phyloP scores from a whole-genome alignment of 2,888 invertebrate genomes.

The Orchesellides sinensis region DNA sequence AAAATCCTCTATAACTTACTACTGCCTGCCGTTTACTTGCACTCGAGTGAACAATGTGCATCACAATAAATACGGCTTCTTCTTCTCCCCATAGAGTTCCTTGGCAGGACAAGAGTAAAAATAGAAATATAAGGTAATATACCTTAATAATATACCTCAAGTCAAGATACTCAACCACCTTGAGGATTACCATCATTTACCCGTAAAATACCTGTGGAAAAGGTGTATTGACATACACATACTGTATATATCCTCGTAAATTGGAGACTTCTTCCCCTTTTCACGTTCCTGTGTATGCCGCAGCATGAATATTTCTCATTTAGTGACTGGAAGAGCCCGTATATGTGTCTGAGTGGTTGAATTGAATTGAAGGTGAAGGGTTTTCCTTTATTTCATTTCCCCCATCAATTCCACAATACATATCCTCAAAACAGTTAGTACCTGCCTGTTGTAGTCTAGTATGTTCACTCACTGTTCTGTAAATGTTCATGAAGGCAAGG shows the following conservation, averaged over 20 bases:
- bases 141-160: background rate
- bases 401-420: background rate
- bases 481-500: constrained; percentile 12
- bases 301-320: background rate
- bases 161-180: background rate
- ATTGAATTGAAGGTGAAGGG: constrained; percentile 50
- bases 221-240: background rate
- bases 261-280: background rate
- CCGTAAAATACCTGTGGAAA: constrained; percentile 11
- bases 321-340: no score
- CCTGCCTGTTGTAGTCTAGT: no score
- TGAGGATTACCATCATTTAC: constrained; percentile 1
- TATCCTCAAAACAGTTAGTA: no score
- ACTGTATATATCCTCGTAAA: background rate
- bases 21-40: background rate
- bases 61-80: background rate
- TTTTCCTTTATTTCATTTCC: no score
- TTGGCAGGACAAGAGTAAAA: background rate
- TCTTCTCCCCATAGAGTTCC: background rate
- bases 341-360: no score
- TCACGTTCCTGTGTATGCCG: background rate
- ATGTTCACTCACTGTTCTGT: no score
- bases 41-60: background rate
- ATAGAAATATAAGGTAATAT: no score
- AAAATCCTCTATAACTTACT: background rate